A percentile compares a stretch with the other conserved stretches of the same genome.
These are phyloP conservation scores for Leptodactylus fuscus DNA, from an alignment of 2,113 vertebrate species.

Conservation along the genomic window DNA sequence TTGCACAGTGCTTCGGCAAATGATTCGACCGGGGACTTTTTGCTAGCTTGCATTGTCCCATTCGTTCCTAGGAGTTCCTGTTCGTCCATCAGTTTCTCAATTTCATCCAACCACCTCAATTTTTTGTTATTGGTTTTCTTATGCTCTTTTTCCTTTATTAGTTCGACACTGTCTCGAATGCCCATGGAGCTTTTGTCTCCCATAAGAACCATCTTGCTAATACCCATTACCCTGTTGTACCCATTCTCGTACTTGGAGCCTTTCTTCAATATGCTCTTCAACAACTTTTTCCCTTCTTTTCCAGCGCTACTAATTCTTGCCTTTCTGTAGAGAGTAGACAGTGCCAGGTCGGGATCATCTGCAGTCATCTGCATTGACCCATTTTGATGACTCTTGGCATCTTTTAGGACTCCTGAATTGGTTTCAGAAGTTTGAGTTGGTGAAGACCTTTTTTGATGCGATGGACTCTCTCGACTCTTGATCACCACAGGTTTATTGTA, in stretches of 20 bases:
- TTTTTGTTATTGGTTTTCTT: slow-evolving; percentile 79
- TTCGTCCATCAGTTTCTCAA: slow-evolving; percentile 56
- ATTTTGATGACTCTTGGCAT: slow-evolving; percentile 58
- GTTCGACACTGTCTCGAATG: slow-evolving; percentile 87
- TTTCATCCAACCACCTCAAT: slow-evolving; percentile 88
- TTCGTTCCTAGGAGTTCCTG: background rate
- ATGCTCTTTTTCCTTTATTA: slow-evolving; percentile 75
- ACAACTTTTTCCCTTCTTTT: slow-evolving; percentile 68
- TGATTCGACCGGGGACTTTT: slow-evolving; percentile 19
- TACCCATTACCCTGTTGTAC: slow-evolving; percentile 63
- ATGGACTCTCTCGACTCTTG: slow-evolving; percentile 60
- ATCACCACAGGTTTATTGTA: slow-evolving; percentile 63
- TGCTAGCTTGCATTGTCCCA: slow-evolving; percentile 56
- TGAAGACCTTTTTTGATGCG: slow-evolving; percentile 63
- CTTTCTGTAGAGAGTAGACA: slow-evolving; percentile 59
- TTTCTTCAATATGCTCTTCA: slow-evolving; percentile 90
- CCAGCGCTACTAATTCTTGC: slow-evolving; percentile 63
- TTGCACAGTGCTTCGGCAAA: slow-evolving; percentile 27
- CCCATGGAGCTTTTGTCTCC: slow-evolving; percentile 71
- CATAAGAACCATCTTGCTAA: slow-evolving; percentile 68
- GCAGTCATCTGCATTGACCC: slow-evolving; percentile 62
- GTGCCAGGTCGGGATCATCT: slow-evolving; percentile 55
- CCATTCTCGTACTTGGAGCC: slow-evolving; percentile 72
- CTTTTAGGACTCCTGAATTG: slow-evolving; percentile 58
- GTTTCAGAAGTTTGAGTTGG: slow-evolving; percentile 31